Base-by-base conservation (phyloP, 2,113 vertebrate genomes). In the Orcinus orca region DNA sequence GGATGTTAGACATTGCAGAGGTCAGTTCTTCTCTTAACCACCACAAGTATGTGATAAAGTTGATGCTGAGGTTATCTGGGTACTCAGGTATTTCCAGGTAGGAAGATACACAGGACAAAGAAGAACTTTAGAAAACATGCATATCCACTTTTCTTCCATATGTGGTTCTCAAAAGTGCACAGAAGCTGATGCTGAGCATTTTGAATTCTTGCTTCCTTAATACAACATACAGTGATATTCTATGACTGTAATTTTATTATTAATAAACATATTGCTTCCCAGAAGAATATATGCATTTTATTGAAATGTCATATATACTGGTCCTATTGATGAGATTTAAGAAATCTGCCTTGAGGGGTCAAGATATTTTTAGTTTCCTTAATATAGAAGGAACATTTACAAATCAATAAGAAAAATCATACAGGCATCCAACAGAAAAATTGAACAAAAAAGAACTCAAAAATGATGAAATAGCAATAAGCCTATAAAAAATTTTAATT, bases 401-500 rank as follows among this genome's bases (percentile, higher is more conserved):
- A 88, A 53, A 81, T 83, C 11, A 92, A 8, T 84, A 63, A 91
- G 58, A 91, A 88, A 87, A 91, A 68, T n/a, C n/a, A 63, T 50
- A 47, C 17, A 67, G 65, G 58, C n/a, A 92, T 74, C 38, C 50
- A 50, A 62, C 33, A 79, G n/a, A 62, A 53, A 90, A 87, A 68
- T 8, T 65, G 14, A 26, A 38, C 44, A 50, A 87, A 63, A 80
- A 74, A 62, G 29, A 77, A 74, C 47, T 68, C 5, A 68, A 87
- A 79, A 89, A 96, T 53, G 14, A 60, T 38, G 38, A 96, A 91
- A 87, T 86, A 80, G 55, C 33, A 87, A 62, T 91, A 82, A 74
- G 41, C 38, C 36, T 83, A 92, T 77, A 23, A 77, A 86, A 89
- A 87, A 33, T 70, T 65, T 36, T 14, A 90, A 36, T 17, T 84